Percentiles rank a stretch among this genome's conserved stretches.
Conservation (phyloP, 2,888 invertebrate species). For the Adelognathus sp. region DNA sequence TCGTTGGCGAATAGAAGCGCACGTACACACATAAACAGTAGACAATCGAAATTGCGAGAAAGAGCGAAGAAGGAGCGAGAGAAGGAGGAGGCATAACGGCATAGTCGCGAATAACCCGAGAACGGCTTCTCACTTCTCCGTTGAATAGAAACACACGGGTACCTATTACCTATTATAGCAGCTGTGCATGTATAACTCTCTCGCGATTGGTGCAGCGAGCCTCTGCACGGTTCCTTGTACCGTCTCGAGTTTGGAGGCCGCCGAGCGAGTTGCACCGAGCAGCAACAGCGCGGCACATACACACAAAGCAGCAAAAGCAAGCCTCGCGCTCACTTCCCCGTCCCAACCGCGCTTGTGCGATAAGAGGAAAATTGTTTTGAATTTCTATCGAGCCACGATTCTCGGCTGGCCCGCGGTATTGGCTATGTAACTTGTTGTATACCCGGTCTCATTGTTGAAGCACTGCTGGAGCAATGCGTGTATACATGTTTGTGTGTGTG, state of each 20-base stretch:
- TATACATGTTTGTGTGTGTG: not conserved
- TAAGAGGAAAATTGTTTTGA: constrained; percentile 52
- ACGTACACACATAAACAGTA: constrained; percentile 16
- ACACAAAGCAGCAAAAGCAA: constrained; percentile 8
- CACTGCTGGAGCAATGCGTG: not conserved
- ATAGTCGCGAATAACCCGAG: constrained; percentile 35
- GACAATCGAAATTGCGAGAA: constrained; percentile 17
- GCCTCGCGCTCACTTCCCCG: not conserved
- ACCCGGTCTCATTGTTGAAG: constrained; percentile 3
- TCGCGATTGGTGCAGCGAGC: constrained; percentile 7
- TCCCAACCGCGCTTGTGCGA: constrained; percentile 25
- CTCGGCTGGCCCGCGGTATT: not conserved
- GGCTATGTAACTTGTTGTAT: not conserved
- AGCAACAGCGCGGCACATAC: too few relatives aligned
- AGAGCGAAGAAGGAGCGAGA: not conserved
- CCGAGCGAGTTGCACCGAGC: not conserved
- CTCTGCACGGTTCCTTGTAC: constrained; percentile 9
- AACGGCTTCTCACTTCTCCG: constrained; percentile 48
- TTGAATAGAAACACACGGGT: constrained; percentile 38
- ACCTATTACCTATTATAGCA: constrained; percentile 51
- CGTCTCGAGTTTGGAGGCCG: constrained; percentile 29
- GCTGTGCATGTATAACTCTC: constrained; percentile 19
- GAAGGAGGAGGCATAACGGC: constrained; percentile 18
- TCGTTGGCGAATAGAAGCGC: constrained; percentile 54
- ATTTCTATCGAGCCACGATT: constrained; percentile 43